These are phyloP conservation scores for Dipodomys ordii DNA, from an alignment of 2,113 vertebrate species.

Conservation along the genomic window DNA sequence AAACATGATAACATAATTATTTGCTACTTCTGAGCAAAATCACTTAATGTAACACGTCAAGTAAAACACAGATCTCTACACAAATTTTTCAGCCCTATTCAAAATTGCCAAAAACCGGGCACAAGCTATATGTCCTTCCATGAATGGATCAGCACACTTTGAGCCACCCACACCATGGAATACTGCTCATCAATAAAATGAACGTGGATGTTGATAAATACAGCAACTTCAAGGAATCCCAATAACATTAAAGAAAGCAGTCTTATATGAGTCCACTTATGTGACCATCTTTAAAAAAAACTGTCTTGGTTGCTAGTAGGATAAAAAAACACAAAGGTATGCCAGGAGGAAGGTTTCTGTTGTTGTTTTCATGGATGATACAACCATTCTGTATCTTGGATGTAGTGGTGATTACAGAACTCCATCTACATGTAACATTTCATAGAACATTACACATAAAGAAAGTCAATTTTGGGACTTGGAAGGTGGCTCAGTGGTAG, in stretches of 20 bases:
- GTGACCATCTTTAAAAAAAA: background rate
- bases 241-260: background rate
- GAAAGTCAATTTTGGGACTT: background rate
- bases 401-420: background rate
- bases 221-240: background rate
- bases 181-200: background rate
- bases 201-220: background rate
- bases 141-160: background rate
- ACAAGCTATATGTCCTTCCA: constrained; percentile 4
- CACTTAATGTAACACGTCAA: background rate
- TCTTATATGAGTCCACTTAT: background rate
- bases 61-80: background rate
- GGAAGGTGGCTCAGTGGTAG: too few relatives aligned
- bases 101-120: background rate
- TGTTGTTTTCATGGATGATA: background rate
- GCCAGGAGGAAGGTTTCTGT: background rate
- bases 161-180: background rate
- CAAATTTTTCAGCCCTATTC: background rate
- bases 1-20: background rate
- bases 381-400: background rate
- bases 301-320: background rate
- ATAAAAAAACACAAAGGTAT: background rate
- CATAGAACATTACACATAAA: background rate
- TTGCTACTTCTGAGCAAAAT: background rate
- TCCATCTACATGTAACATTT: background rate